These are phyloP conservation scores for Drosophila orena DNA, from an alignment of 1,140 invertebrate genomes.

Conservation along the genomic window DNA sequence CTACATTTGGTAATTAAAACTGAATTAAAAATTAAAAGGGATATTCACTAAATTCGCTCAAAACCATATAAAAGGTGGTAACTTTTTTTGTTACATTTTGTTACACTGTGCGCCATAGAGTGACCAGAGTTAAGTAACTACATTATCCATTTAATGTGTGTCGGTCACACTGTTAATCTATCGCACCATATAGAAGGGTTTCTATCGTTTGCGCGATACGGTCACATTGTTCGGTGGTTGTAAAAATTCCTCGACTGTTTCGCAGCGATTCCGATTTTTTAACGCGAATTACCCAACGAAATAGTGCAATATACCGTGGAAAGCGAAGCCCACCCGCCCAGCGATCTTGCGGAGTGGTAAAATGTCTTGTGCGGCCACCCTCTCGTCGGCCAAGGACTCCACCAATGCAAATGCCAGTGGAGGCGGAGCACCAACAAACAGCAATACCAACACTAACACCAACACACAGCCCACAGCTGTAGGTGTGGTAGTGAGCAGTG, in stretches of 20 bases:
- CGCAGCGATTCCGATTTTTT: slow-evolving; percentile 4
- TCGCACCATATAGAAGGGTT: not conserved
- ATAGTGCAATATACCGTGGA: slow-evolving; percentile 10
- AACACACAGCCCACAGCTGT: slow-evolving; percentile 46
- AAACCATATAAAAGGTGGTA: not conserved
- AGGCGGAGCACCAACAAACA: slow-evolving; percentile 37
- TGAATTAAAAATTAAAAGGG: no score
- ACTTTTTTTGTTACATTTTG: not conserved
- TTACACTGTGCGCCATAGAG: not conserved
- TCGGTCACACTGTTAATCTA: not conserved
- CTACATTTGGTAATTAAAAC: no score
- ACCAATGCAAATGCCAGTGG: slow-evolving; percentile 67
- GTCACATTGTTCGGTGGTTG: slow-evolving; percentile 9
- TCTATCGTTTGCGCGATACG: slow-evolving; percentile 1
- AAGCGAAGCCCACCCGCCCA: slow-evolving; percentile 4
- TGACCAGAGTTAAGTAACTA: not conserved
- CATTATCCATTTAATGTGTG: no score
- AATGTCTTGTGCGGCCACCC: slow-evolving; percentile 80
- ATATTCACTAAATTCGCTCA: no score
- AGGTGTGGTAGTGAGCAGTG: slow-evolving; percentile 70
- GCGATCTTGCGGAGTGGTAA: slow-evolving; percentile 35
- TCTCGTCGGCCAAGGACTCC: slow-evolving; percentile 73
- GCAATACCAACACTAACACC: slow-evolving; percentile 17
- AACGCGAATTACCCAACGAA: slow-evolving; percentile 15
- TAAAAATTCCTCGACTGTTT: slow-evolving; percentile 35